Base-by-base conservation (phyloP, 2,797 vertebrate species). In the Otolemur crassicaudatus region DNA sequence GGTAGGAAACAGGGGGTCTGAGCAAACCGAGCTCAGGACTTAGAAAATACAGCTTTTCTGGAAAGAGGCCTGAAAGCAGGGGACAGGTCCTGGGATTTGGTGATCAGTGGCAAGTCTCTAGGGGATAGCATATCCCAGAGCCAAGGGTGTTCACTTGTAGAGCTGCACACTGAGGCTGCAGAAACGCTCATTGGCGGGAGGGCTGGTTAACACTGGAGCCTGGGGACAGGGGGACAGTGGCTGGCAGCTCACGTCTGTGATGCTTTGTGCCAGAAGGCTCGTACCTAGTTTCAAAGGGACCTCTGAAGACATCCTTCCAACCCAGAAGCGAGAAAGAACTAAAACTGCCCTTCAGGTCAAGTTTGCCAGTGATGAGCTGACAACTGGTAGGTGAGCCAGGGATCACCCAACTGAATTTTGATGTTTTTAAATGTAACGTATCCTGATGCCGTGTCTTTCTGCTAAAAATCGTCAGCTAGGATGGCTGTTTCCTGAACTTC, bases 181-280 rank as follows among this genome's bases (percentile, higher is more conserved):
- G 37, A 31, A 3, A 14, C 8, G 22, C 7, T 9, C 27, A 25
- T 65, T 9, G 10, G 3, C 27, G 8, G 5, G 11, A n/a, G 3
- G 23, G 37, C 72, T 27, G 4, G 17, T 10, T 9, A 14, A n/a
- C 53, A 0, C 0, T 0, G 12, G 27, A 23, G 27, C 7, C 20
- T n/a, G 65, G 10, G 17, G 17, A 34, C 7, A 76, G 1, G 61
- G 11, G 7, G 14, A 29, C 65, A 0, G 14, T 5, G n/a, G 43
- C 23, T 37, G 46, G 49, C 2, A 17, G 49, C 49, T 37, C 13
- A 29, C 22, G n/a, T 60, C 27, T 27, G 3, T 22, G 4, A 34
- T 3, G 3, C 49, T 43, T 17, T 31, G 23, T 43, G 31, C 40
- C 56, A 10, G 12, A 60, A 31, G 12, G 4, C 46, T 53, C 63